phyloP scores from a whole-genome alignment of 1,140 invertebrate genomes.

The Cephus cinctus region DNA sequence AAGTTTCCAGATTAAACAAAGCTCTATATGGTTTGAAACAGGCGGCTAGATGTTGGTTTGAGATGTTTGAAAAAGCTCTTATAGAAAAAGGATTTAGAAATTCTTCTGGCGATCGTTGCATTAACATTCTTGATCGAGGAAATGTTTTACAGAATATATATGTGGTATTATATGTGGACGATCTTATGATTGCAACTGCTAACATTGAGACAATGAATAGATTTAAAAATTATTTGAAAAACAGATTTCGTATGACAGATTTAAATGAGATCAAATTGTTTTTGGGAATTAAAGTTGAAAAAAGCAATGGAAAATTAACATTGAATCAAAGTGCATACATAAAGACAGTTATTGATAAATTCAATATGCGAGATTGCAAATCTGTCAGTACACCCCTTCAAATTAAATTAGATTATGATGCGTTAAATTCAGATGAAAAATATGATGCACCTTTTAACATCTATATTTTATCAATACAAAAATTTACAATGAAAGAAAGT shows the following conservation, averaged over 20 bases:
- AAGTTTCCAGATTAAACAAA: constrained; percentile 37
- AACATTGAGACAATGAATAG: constrained; percentile 23
- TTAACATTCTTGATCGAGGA: too few species aligned
- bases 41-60: constrained; percentile 12
- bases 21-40: constrained; percentile 10
- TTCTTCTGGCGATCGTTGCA: too few species aligned
- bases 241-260: not conserved
- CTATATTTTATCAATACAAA: too few species aligned
- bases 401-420: constrained; percentile 8
- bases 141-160: constrained; percentile 9
- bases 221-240: constrained; percentile 24
- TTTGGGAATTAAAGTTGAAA: constrained; percentile 6
- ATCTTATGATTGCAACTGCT: constrained; percentile 26
- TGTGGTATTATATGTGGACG: constrained; percentile 29
- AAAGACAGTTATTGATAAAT: constrained; percentile 2
- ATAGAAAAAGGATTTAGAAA: not conserved
- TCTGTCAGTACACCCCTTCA: constrained; percentile 7
- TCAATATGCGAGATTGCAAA: constrained; percentile 7
- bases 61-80: constrained; percentile 7
- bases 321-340: constrained; percentile 3
- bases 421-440: not conserved
- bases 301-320: constrained; percentile 5
- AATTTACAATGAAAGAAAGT: too few species aligned
- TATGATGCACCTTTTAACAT: constrained; percentile 1
- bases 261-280: constrained; percentile 2